phyloP scores from a whole-genome alignment of 1,140 invertebrate genomes.

The Whitmania pigra region DNA sequence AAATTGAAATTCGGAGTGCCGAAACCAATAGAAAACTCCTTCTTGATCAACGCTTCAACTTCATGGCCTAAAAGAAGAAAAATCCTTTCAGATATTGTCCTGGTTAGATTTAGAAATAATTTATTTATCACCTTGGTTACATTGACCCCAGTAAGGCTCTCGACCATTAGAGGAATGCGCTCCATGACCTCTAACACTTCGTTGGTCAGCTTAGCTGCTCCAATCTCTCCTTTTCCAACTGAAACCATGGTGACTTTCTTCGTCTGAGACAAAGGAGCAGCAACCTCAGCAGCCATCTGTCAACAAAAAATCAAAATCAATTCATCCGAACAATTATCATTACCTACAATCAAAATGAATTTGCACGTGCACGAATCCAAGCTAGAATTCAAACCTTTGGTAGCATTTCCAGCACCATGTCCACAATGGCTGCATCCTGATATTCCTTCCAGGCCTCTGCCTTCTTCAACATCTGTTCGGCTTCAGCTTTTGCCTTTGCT shows the following conservation, averaged over 20 bases:
- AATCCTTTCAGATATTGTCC: no score
- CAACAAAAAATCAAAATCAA: background rate
- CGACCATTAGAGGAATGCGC: conserved; percentile 20
- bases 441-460: conserved; percentile 92
- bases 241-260: conserved; percentile 26
- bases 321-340: no score
- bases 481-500: conserved; percentile 83
- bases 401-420: conserved; percentile 89
- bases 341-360: no score
- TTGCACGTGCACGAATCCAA: no score
- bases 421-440: conserved; percentile 86
- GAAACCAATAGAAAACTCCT: background rate
- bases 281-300: conserved; percentile 24
- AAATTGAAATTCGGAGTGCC: no score
- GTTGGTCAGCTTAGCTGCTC: conserved; percentile 23
- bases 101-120: no score
- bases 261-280: conserved; percentile 18
- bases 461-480: conserved; percentile 89
- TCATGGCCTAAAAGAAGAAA: background rate
- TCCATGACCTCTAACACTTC: conserved; percentile 25
- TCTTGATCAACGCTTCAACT: background rate
- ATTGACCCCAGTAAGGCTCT: conserved; percentile 21
- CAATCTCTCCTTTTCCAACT: conserved; percentile 20
- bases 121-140: conserved; percentile 9
- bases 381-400: conserved; percentile 61